Percentiles rank a stretch among this genome's conserved stretches.
Conservation (phyloP, 2,797 vertebrate species). For the Okamejei kenojei region DNA sequence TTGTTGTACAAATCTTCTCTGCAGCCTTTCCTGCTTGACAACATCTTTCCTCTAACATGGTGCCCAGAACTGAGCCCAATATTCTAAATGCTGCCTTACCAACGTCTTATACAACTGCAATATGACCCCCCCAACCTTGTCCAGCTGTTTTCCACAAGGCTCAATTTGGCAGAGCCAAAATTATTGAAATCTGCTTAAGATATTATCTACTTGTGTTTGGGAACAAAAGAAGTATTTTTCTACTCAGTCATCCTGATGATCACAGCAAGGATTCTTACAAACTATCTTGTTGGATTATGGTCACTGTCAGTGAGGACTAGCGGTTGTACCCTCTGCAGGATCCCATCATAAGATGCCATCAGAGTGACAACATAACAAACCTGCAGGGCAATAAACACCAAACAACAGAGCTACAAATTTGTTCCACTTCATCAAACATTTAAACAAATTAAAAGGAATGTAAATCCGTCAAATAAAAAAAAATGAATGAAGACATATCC, state of each 20-base stretch:
- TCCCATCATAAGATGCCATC: not conserved
- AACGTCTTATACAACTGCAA: no score
- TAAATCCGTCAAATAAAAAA: not conserved
- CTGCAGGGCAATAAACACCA: not conserved
- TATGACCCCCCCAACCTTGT: not conserved
- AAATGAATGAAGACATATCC: not conserved
- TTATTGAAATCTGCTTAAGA: not conserved
- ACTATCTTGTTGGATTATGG: not conserved
- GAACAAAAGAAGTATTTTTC: not conserved
- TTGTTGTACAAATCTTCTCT: no score
- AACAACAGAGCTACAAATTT: not conserved
- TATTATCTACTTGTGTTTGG: not conserved
- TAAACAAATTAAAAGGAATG: not conserved
- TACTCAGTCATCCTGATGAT: constrained; percentile 16
- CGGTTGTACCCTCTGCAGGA: not conserved
- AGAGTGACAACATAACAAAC: not conserved
- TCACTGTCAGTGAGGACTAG: not conserved
- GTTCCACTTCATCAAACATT: constrained; percentile 10
- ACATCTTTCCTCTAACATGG: no score
- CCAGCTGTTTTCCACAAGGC: not conserved
- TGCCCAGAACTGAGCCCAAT: no score
- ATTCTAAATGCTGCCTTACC: no score
- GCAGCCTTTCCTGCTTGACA: no score
- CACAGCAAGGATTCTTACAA: not conserved
- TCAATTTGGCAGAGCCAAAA: not conserved